Conservation (phyloP, 2,797 vertebrate genomes). For the Lithobates sylvaticus region DNA sequence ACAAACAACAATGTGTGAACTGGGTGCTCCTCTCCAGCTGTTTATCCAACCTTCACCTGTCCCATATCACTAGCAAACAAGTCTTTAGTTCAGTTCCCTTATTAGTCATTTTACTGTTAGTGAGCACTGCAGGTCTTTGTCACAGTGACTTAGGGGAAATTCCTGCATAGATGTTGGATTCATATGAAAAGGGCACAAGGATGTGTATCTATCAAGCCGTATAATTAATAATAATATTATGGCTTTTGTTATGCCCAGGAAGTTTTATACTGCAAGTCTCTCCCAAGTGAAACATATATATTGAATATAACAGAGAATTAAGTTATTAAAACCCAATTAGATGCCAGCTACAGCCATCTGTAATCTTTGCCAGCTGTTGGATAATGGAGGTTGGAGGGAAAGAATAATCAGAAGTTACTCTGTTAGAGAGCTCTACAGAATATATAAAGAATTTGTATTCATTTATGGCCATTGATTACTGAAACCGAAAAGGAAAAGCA, state of each 20-base stretch:
- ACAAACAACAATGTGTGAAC: constrained; percentile 20
- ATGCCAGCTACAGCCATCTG: constrained; percentile 25
- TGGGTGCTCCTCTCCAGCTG: constrained; percentile 1
- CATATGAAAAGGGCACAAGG: background rate
- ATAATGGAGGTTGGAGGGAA: background rate
- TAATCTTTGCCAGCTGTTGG: background rate
- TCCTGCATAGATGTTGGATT: background rate
- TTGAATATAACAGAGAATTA: constrained; percentile 26
- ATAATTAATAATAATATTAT: background rate
- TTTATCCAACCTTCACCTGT: constrained; percentile 35
- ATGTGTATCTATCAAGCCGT: background rate
- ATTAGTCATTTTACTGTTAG: background rate
- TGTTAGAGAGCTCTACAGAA: background rate
- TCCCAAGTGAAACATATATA: constrained; percentile 2
- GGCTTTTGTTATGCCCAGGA: background rate
- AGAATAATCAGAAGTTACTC: background rate
- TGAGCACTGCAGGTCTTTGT: background rate
- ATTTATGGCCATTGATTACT: background rate
- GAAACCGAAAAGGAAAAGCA: background rate
- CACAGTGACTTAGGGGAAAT: background rate
- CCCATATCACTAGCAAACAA: constrained; percentile 8
- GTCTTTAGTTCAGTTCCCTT: background rate
- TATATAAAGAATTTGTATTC: background rate
- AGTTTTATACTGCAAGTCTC: background rate
- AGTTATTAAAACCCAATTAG: constrained; percentile 22